phyloP scores from a whole-genome alignment of 2,113 vertebrate genomes.

The Dolichallabes microphthalmus region DNA sequence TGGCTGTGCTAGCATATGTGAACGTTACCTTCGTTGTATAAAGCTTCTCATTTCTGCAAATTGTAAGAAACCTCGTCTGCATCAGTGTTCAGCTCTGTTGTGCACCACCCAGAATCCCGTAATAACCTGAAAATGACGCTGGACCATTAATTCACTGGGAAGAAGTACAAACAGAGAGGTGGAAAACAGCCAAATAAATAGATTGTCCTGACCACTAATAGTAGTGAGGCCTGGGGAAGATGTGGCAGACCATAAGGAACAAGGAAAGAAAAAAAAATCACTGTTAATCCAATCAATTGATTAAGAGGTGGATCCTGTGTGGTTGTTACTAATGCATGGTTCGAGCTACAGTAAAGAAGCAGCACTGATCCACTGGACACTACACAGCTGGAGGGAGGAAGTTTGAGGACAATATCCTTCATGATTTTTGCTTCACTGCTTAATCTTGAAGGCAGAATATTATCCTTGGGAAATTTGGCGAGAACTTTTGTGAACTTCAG shows the following conservation, averaged over 20 bases:
- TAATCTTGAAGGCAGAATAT: neutral
- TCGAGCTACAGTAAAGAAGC: constrained; percentile 51
- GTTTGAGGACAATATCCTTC: neutral
- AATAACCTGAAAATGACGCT: constrained; percentile 64
- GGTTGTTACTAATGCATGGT: constrained; percentile 71
- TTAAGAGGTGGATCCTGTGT: constrained; percentile 77
- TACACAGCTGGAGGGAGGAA: neutral
- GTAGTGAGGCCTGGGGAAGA: constrained; percentile 17
- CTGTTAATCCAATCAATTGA: constrained; percentile 87
- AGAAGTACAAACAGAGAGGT: neutral
- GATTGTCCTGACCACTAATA: constrained; percentile 52
- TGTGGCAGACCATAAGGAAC: constrained; percentile 58
- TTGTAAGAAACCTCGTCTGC: neutral
- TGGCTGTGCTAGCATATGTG: constrained; percentile 58
- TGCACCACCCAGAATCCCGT: neutral
- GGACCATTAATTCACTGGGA: constrained; percentile 63
- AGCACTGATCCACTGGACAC: constrained; percentile 25
- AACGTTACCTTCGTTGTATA: constrained; percentile 54
- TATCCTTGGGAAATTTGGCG: neutral
- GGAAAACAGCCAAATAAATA: constrained; percentile 44
- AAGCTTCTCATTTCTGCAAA: constrained; percentile 30
- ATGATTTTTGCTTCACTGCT: neutral
- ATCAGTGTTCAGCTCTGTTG: neutral
- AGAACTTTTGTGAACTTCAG: neutral
- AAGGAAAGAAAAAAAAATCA: constrained; percentile 64